Percentiles rank a stretch among this genome's conserved stretches.
Evolutionary conservation across 2,888 invertebrate species (phyloP).

Genomic region (Agonopterix alstromeriana): DNA sequence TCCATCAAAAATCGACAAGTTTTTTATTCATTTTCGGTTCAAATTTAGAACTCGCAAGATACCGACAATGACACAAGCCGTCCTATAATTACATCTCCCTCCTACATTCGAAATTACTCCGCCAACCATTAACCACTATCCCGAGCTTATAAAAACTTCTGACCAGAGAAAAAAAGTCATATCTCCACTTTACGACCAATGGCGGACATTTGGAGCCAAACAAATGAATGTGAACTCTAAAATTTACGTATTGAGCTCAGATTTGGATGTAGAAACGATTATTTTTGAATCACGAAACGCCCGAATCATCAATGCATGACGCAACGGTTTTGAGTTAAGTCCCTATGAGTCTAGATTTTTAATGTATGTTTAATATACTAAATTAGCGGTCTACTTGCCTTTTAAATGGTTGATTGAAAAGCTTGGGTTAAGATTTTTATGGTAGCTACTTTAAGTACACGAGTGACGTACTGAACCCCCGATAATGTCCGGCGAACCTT

Average conservation of each 20-base stretch:
- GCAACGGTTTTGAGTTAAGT: slow-evolving; percentile 7
- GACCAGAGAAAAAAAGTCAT: slow-evolving; percentile 47
- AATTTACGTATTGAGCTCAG: background rate
- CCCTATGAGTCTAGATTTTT: slow-evolving; percentile 9
- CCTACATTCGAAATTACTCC: slow-evolving; percentile 57
- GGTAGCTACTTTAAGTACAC: no score
- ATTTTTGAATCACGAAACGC: slow-evolving; percentile 4
- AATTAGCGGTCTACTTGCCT: slow-evolving; percentile 6
- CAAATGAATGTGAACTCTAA: slow-evolving; percentile 29
- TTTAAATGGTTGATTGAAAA: slow-evolving; percentile 1
- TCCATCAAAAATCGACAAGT: slow-evolving; percentile 15
- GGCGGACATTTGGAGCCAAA: slow-evolving; percentile 17
- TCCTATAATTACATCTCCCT: slow-evolving; percentile 64
- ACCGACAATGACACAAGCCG: slow-evolving; percentile 70
- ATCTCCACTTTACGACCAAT: slow-evolving; percentile 50
- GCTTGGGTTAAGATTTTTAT: background rate
- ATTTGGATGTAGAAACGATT: background rate
- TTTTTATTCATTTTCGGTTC: slow-evolving; percentile 19
- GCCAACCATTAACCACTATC: slow-evolving; percentile 64
- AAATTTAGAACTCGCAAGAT: slow-evolving; percentile 48
- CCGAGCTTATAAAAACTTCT: slow-evolving; percentile 59
- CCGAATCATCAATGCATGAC: slow-evolving; percentile 12
- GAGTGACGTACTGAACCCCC: no score
- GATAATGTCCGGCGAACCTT: no score
- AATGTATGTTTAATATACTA: slow-evolving; percentile 9